Evolutionary conservation across 2,888 invertebrate species (phyloP), one percentile per base, ranked within the genome.

Genomic region (Perdita meconis): DNA sequence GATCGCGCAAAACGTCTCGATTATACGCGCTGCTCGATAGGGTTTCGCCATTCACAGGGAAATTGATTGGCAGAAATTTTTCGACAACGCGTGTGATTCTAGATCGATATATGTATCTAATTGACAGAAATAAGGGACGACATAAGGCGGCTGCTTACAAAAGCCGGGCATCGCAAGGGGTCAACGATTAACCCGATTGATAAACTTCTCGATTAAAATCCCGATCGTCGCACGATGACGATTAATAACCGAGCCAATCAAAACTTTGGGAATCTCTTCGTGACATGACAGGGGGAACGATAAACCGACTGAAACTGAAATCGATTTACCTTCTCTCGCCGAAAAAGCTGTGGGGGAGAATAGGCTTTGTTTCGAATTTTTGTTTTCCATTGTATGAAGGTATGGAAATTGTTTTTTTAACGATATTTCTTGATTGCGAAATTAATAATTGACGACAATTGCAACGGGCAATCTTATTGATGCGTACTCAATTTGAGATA

Each of bases 61-160:
- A 73, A 75, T 60, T 56, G 66, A 73, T 66, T 60, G 75, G 47
- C 55, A 55, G 73, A 19, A 50, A 57, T 75, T 73, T 75, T 75
- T 75, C n/a, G 40, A 59, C 4, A 24, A 30, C 36, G 26, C 13
- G 16, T 1, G 8, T 8, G 10, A 12, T 26, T 0, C 10, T 1
- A 44, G 55, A 60, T 56, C 47, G 44, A 57, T 24, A 8, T 8
- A 24, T n/a, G 16, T 8, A 4, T 5, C 53, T 24, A 66, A 60
- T 22, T 24, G 60, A 73, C 65, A 53, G 66, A 65, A 55, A 55
- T 75, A 65, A 47, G n/a, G 22, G 5, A 50, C 50, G 50, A 51
- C 56, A 22, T 24, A 36, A 1, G 40, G 26, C 38, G 3, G 3
- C 6, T 6, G 30, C 30, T 30, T 4, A 30, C 56, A 34, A 38